These are phyloP conservation scores for Xiphophorus maculatus DNA, from an alignment of 2,113 vertebrate species.

Conservation along the genomic window DNA sequence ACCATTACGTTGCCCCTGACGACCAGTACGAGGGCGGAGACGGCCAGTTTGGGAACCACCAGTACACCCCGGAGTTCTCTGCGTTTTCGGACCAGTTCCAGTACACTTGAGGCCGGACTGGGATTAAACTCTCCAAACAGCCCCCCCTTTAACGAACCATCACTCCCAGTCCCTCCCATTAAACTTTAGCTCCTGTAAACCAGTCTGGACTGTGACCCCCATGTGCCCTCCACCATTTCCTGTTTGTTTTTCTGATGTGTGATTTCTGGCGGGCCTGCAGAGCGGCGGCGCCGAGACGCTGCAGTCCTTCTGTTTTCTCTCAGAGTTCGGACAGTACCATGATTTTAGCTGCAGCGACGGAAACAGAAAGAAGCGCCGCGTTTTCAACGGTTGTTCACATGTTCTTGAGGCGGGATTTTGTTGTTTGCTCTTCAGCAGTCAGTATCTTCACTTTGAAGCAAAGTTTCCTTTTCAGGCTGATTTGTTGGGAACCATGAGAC, in stretches of 20 bases:
- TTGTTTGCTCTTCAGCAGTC: neutral
- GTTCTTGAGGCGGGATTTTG: neutral
- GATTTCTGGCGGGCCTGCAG: too few relatives aligned
- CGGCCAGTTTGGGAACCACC: conserved; percentile 10
- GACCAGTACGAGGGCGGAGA: conserved; percentile 17
- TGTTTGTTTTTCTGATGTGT: neutral
- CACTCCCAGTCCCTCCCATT: neutral
- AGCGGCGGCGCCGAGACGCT: too few relatives aligned
- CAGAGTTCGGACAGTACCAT: too few relatives aligned
- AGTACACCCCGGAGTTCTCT: conserved; percentile 48
- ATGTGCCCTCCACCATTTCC: neutral
- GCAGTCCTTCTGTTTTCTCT: too few relatives aligned
- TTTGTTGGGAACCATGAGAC: too few relatives aligned
- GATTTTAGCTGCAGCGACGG: too few relatives aligned
- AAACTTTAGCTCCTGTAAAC: conserved; percentile 15
- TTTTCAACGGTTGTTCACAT: neutral
- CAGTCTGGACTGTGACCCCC: conserved; percentile 13
- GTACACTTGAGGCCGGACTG: conserved; percentile 46
- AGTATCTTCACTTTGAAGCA: neutral
- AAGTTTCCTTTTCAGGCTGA: too few relatives aligned
- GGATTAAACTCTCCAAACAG: conserved; percentile 49
- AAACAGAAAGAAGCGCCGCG: neutral
- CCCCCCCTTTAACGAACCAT: conserved; percentile 40
- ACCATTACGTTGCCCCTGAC: conserved; percentile 1
- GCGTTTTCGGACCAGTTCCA: conserved; percentile 64